Conservation (phyloP, 2,113 vertebrate genomes). For the Tenrec ecaudatus region DNA sequence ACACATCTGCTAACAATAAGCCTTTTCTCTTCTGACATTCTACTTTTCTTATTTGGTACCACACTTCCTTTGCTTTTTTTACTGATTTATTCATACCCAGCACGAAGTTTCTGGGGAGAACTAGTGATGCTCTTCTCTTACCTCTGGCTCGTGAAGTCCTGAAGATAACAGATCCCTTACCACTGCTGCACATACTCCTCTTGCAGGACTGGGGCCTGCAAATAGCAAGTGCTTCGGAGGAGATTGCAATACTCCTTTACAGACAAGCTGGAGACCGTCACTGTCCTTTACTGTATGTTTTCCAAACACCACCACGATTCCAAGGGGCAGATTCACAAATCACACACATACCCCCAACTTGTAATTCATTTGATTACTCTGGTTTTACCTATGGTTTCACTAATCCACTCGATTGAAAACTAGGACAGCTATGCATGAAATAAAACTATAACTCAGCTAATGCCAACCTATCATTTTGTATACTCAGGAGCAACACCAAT, state of each 20-base stretch:
- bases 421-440: conserved; percentile 37
- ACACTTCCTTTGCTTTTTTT: not conserved
- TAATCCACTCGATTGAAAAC: conserved; percentile 61
- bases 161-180: not conserved
- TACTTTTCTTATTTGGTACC: not conserved
- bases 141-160: not conserved
- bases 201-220: accelerated
- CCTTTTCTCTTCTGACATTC: not conserved
- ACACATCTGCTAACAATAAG: not conserved
- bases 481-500: conserved; percentile 51
- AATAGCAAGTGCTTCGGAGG: not conserved
- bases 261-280: not conserved
- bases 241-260: not conserved
- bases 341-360: not conserved
- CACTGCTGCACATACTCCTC: not conserved
- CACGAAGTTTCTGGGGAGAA: too few species aligned
- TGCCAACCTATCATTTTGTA: not conserved
- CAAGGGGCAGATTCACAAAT: not conserved
- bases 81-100: not conserved
- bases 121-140: too few species aligned
- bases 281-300: not conserved
- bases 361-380: conserved; percentile 4
- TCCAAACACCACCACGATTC: not conserved
- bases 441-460: not conserved
- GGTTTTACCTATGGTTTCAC: not conserved